These are phyloP conservation scores for Andrena chrysosceles DNA, from an alignment of 2,888 invertebrate genomes.

Conservation along the genomic window DNA sequence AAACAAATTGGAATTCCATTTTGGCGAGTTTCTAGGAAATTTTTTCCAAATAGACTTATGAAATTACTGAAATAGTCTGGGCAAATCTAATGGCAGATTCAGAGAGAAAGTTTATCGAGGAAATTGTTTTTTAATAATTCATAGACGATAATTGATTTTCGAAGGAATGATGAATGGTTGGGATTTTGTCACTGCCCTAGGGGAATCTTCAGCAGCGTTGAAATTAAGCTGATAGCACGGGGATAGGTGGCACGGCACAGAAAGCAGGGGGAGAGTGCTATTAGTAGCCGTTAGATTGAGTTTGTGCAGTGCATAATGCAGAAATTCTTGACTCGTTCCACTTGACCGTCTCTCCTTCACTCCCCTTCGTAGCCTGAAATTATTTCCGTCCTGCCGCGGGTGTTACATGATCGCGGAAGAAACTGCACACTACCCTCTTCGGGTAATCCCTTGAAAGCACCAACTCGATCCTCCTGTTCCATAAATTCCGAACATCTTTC, in stretches of 20 bases:
- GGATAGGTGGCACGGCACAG: background rate
- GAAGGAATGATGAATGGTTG: background rate
- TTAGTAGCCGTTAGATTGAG: constrained; percentile 45
- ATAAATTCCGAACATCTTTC: background rate
- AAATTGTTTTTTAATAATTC: background rate
- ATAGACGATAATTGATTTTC: background rate
- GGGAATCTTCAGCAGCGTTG: background rate
- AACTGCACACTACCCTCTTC: constrained; percentile 11
- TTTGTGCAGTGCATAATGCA: constrained; percentile 55
- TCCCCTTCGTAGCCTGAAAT: constrained; percentile 40
- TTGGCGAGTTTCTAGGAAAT: too few relatives aligned
- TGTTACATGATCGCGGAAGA: constrained; percentile 59
- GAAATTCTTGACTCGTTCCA: constrained; percentile 62
- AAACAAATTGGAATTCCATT: too few relatives aligned
- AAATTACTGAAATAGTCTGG: too few relatives aligned
- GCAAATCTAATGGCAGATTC: too few relatives aligned
- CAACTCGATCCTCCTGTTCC: background rate
- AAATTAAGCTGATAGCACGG: constrained; percentile 10
- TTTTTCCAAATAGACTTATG: too few relatives aligned
- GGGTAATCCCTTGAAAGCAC: constrained; percentile 29
- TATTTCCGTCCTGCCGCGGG: constrained; percentile 61
- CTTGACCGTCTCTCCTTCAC: constrained; percentile 49
- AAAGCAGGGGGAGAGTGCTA: constrained; percentile 25
- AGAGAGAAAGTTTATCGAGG: background rate
- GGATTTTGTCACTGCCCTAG: background rate